Evolutionary conservation across 2,888 invertebrate genomes (phyloP).

Genomic region (Balanococcus diminutus): DNA sequence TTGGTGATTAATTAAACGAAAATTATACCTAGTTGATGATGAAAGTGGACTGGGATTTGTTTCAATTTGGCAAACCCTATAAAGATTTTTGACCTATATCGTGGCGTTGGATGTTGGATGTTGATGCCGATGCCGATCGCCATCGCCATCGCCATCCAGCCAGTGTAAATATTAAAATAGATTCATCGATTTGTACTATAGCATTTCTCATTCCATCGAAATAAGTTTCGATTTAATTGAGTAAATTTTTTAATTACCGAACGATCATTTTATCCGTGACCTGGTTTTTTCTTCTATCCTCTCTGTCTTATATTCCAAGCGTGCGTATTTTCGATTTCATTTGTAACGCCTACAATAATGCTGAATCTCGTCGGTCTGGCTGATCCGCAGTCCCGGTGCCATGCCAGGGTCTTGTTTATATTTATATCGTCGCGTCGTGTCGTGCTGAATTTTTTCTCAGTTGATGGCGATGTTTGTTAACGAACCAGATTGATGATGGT

Average conservation of each 20-base stretch:
- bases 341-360: conserved; percentile 15
- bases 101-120: neutral
- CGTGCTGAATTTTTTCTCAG: neutral
- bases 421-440: neutral
- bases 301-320: neutral
- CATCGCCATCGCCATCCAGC: neutral
- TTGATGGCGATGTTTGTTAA: conserved; percentile 2
- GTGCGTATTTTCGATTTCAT: conserved; percentile 27
- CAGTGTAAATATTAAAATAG: conserved; percentile 12
- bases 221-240: neutral
- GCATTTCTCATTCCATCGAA: neutral
- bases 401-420: neutral
- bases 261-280: conserved; percentile 26
- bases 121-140: neutral
- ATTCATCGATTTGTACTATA: neutral
- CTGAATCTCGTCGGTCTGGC: neutral
- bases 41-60: conserved; percentile 42
- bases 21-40: conserved; percentile 33
- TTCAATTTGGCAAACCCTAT: conserved; percentile 30
- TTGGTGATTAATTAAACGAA: conserved; percentile 42
- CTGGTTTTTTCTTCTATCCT: neutral
- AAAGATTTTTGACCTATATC: conserved; percentile 31
- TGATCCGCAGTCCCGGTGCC: neutral
- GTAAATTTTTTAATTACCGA: conserved; percentile 24
- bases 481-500: conserved; percentile 4